Base-by-base conservation (phyloP, 2,113 vertebrate genomes). In the Marmota flaviventris region DNA sequence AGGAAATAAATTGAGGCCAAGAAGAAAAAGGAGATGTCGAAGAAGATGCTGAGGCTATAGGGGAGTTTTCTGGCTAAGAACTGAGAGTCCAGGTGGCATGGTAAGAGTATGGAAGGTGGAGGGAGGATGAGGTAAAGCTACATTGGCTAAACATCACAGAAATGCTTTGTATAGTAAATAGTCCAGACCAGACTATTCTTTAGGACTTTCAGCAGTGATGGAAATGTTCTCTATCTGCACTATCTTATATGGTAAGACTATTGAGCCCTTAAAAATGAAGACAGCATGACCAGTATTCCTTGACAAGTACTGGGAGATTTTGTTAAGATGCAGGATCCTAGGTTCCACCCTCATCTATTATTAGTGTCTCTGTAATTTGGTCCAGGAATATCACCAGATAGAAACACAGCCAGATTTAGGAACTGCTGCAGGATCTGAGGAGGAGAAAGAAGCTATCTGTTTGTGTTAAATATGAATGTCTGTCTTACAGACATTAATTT, bases 1-100 rank as follows among this genome's bases (percentile, higher is more conserved):
- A 86, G 67, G 53, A 82, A 84, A 84, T 93, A 53, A 90, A 91
- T 73, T 83, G 86, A 87, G 73, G 56, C n/a, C 72, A 63, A 90
- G 34, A 85, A 51, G 27, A 37, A 91, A 69, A 78, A 22, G 75
- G 24, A 70, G 56, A 4, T 48, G 92, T 75, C 18, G 63, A 53
- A 95, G 83, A 82, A 83, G 37, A 24, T 51, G 18, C 72, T 86
- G 82, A 90, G 27, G 4, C 45, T 63, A 11, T 2, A 25, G 34
- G 51, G 45, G 25, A 37, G 51, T 88, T 84, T 88, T 79, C 85
- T 96, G 63, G 18, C 25, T 69, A 81, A 58, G 56, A 24, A 53
- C 25, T 39, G 48, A 70, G 65, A 56, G n/a, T 70, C 58, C 4
- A 85, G 42, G 27, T 58, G 67, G n/a, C 1, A 3, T 56, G 77